A percentile compares a stretch with the other conserved stretches of the same genome.
These are phyloP conservation scores for Antheraea assamensis DNA, from an alignment of 2,888 invertebrate species.

Conservation along the genomic window DNA sequence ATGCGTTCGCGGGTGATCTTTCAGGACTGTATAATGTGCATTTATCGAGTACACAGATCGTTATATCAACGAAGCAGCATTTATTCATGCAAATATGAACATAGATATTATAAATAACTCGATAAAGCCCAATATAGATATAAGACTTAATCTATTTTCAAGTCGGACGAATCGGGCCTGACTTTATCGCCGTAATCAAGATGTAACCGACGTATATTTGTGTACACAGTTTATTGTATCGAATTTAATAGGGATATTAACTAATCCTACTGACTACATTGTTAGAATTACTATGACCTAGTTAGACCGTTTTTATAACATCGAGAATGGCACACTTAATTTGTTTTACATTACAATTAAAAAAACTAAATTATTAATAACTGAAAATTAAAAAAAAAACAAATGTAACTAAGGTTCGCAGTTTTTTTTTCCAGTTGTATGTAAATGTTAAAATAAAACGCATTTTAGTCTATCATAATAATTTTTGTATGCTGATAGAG, in stretches of 20 bases:
- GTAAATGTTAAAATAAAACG: too few relatives aligned
- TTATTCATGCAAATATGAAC: background rate
- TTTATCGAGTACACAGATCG: background rate
- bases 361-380: too few relatives aligned
- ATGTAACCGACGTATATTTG: conserved; percentile 22
- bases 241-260: background rate
- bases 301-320: background rate
- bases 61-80: background rate
- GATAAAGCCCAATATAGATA: background rate
- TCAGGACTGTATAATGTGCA: too few relatives aligned
- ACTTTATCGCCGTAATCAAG: conserved; percentile 29
- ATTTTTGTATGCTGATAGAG: too few relatives aligned
- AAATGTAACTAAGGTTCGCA: too few relatives aligned
- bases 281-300: background rate
- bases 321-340: background rate
- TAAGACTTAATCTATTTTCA: background rate
- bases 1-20: too few relatives aligned
- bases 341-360: too few relatives aligned
- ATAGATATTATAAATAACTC: background rate
- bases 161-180: conserved; percentile 5
- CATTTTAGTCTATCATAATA: too few relatives aligned
- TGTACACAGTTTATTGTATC: background rate
- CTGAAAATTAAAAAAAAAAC: too few relatives aligned
- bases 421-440: too few relatives aligned
- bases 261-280: background rate